Percentiles rank a stretch among this genome's conserved stretches.
Evolutionary conservation across 1,140 invertebrate genomes (phyloP).

Genomic region (Zaprionus vittiger): DNA sequence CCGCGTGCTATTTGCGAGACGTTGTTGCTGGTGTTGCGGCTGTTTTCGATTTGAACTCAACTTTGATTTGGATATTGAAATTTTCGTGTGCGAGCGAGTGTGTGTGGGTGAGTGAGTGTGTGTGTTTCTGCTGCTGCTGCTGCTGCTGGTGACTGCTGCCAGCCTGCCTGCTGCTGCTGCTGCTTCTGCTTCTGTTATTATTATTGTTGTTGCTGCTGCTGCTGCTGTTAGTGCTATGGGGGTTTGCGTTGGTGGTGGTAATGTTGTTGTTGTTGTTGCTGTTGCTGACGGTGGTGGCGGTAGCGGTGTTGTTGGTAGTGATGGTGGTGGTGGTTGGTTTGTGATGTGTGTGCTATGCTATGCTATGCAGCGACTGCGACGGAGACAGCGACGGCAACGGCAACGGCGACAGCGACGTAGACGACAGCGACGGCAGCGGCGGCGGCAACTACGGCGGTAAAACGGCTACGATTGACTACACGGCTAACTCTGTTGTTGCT

Average conservation of each 20-base stretch:
- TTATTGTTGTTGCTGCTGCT: conserved; percentile 43
- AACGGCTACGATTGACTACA: conserved; percentile 16
- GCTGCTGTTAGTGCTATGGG: conserved; percentile 55
- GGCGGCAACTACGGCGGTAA: conserved; percentile 10
- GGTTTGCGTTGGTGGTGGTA: conserved; percentile 49
- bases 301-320: conserved; percentile 32
- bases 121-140: conserved; percentile 30
- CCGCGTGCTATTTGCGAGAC: conserved; percentile 77
- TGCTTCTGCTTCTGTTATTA: conserved; percentile 48
- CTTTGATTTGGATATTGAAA: conserved; percentile 84
- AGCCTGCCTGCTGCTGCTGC: conserved; percentile 27
- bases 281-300: conserved; percentile 32
- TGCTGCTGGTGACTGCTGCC: conserved; percentile 32
- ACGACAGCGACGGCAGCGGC: conserved; percentile 30
- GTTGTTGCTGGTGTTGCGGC: conserved; percentile 84
- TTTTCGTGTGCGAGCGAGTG: conserved; percentile 59
- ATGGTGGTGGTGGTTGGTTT: conserved; percentile 64
- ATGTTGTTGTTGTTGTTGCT: conserved; percentile 24
- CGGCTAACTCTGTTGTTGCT: conserved; percentile 26
- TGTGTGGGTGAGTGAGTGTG: conserved; percentile 39
- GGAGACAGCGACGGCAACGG: conserved; percentile 40
- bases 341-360: conserved; percentile 45
- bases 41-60: conserved; percentile 84
- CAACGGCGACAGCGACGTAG: conserved; percentile 22
- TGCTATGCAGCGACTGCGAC: conserved; percentile 43